Percentiles rank a stretch among this genome's conserved stretches.
Conservation (phyloP, 2,797 vertebrate genomes). For the Hemibagrus guttatus region DNA sequence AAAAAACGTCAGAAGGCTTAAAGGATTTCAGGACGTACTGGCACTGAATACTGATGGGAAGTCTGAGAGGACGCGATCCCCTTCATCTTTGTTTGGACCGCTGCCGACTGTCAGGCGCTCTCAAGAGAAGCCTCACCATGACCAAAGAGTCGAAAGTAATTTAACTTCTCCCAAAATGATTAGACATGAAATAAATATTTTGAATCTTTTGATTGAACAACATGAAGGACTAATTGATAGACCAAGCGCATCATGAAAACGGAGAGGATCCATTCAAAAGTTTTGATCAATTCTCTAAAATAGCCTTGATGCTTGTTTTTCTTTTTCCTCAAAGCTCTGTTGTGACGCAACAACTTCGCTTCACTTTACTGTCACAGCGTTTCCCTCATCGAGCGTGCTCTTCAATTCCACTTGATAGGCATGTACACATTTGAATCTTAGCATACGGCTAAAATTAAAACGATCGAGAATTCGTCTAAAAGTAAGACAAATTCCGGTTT, state of each 20-base stretch:
- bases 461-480: not conserved
- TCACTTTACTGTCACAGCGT: not conserved
- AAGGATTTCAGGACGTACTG: not conserved
- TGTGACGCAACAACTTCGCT: not conserved
- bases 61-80: not conserved
- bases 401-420: not conserved
- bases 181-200: not conserved
- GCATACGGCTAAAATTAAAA: not conserved
- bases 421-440: not conserved
- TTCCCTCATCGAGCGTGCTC: too few species aligned
- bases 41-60: slow-evolving; percentile 3
- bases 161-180: not conserved
- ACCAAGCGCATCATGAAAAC: not conserved
- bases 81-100: not conserved
- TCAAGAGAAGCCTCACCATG: not conserved
- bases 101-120: not conserved
- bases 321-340: not conserved
- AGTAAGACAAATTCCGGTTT: not conserved
- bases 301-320: not conserved
- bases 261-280: not conserved
- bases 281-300: not conserved
- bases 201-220: not conserved
- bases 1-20: not conserved
- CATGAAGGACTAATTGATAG: not conserved
- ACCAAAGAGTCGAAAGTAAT: not conserved